These are phyloP conservation scores for Lepus timidus DNA, from an alignment of 2,113 vertebrate genomes.

Conservation along the genomic window DNA sequence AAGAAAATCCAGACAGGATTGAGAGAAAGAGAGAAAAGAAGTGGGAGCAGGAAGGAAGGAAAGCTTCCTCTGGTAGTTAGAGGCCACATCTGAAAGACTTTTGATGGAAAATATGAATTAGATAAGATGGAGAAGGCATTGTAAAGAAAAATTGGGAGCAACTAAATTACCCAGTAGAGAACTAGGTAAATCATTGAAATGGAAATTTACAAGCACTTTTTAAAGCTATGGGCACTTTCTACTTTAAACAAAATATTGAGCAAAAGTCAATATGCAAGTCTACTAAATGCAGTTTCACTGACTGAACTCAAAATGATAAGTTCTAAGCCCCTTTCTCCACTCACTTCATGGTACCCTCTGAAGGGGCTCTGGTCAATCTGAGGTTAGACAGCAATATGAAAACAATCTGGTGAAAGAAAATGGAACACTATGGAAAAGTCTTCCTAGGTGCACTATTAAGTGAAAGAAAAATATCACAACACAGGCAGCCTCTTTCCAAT, in stretches of 20 bases:
- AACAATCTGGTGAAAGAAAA: neutral
- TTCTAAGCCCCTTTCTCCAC: neutral
- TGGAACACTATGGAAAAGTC: neutral
- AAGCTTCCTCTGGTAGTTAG: neutral
- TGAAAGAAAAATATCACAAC: neutral
- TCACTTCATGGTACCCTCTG: neutral
- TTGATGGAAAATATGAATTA: neutral
- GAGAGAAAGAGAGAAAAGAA: neutral
- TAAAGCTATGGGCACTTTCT: neutral
- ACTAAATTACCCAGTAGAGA: neutral
- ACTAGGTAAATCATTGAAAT: neutral
- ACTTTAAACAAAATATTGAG: conserved; percentile 39
- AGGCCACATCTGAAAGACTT: neutral
- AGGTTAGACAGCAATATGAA: neutral
- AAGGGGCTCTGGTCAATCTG: neutral
- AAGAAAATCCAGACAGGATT: neutral
- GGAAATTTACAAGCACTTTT: neutral
- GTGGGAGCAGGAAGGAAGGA: neutral
- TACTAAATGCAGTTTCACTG: neutral
- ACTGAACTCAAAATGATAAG: neutral
- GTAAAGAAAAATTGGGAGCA: conserved; percentile 10
- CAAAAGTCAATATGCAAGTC: neutral
- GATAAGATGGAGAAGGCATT: neutral
- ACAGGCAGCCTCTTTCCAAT: neutral
- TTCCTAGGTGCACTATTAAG: no score